phyloP scores from a whole-genome alignment of 2,113 vertebrate genomes.

The Loxodonta africana region DNA sequence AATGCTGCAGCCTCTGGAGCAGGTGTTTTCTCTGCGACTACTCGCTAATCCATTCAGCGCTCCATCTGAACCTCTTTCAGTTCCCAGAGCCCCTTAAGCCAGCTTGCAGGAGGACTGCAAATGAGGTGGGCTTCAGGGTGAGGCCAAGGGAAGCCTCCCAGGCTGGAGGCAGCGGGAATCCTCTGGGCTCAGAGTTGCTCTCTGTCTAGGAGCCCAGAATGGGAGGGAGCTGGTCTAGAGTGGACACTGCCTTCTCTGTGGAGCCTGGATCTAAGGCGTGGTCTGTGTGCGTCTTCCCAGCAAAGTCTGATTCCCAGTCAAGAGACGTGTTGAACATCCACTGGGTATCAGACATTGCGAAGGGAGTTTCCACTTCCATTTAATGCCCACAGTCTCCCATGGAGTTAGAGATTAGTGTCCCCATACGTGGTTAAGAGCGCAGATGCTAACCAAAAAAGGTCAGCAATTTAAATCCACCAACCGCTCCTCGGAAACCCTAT shows the following conservation, averaged over 20 bases:
- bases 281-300: not conserved
- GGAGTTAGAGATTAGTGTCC: not conserved
- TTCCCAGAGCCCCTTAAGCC: conserved; percentile 74
- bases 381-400: not conserved
- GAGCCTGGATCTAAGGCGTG: not conserved
- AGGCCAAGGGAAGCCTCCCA: not conserved
- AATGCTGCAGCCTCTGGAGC: conserved; percentile 87
- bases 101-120: conserved; percentile 84
- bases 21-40: conserved; percentile 82
- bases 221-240: not conserved
- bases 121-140: conserved; percentile 85
- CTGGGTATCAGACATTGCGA: not conserved
- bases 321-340: not conserved
- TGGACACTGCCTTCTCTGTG: not conserved
- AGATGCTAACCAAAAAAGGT: not conserved
- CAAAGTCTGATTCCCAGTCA: conserved; percentile 8
- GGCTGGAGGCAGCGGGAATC: not conserved
- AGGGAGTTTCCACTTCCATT: not conserved
- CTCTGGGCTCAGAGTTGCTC: not conserved
- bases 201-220: not conserved
- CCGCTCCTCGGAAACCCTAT: no score
- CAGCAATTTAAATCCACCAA: no score
- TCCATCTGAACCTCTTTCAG: conserved; percentile 82
- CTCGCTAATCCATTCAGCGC: conserved; percentile 81
- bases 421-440: no score